Evolutionary conservation across 2,888 invertebrate genomes (phyloP).

Genomic region (Eristalinus aeneus): DNA sequence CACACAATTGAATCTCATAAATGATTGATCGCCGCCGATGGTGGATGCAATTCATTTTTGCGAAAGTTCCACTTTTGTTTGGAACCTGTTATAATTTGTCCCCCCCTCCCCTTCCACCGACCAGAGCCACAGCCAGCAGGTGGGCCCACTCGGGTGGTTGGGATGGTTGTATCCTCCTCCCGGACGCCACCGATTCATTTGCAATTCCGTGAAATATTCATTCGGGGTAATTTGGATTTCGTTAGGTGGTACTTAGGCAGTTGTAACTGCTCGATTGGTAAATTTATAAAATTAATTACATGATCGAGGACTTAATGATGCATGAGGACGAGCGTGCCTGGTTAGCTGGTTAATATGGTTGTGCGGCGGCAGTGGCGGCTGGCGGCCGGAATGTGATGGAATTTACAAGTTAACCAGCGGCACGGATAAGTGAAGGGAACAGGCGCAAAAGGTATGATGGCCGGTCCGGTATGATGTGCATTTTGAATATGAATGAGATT

Average conservation of each 20-base stretch:
- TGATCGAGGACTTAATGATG: slow-evolving; percentile 25
- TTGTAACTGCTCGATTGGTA: slow-evolving; percentile 23
- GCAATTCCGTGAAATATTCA: slow-evolving; percentile 31
- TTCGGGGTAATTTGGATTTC: slow-evolving; percentile 5
- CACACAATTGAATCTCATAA: slow-evolving; percentile 40
- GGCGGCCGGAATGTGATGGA: neutral
- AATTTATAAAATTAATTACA: slow-evolving; percentile 35
- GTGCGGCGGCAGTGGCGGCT: neutral
- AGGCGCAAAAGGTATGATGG: neutral
- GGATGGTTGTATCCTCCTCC: neutral
- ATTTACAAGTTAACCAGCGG: neutral
- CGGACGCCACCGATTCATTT: neutral
- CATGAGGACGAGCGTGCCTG: neutral
- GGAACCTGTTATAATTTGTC: slow-evolving; percentile 31
- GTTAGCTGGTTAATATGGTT: neutral
- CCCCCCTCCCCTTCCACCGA: neutral
- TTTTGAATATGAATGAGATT: neutral
- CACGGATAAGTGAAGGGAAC: neutral
- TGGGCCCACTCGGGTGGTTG: neutral
- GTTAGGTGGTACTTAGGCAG: slow-evolving; percentile 4
- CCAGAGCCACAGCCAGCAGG: neutral
- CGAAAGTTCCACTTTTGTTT: slow-evolving; percentile 29
- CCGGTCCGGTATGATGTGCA: neutral
- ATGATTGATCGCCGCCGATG: slow-evolving; percentile 58
- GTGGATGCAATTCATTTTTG: slow-evolving; percentile 36